These are phyloP conservation scores for Andricus quercusramuli DNA, from an alignment of 2,888 invertebrate genomes.

Conservation along the genomic window DNA sequence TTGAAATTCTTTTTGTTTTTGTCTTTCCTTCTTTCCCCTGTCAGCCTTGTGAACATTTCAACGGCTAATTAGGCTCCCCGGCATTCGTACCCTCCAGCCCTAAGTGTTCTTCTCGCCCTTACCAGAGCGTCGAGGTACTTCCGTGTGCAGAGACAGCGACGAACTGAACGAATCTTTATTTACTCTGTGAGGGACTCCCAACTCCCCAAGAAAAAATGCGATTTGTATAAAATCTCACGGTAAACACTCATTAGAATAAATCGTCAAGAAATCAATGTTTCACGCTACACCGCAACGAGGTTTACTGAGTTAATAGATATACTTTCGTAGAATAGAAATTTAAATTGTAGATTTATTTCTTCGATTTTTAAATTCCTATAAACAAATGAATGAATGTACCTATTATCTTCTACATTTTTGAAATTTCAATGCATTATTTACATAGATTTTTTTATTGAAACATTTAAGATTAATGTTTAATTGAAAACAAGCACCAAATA, in stretches of 20 bases:
- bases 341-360: no score
- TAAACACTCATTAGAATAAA: conserved; percentile 14
- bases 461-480: no score
- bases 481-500: no score
- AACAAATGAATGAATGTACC: no score
- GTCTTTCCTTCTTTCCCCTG: conserved; percentile 8
- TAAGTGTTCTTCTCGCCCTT: conserved; percentile 56
- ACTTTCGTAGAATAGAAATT: no score
- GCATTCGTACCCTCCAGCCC: conserved; percentile 52
- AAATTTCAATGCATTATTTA: no score
- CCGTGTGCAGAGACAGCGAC: conserved; percentile 10
- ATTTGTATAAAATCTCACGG: conserved; percentile 26
- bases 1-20: conserved; percentile 27
- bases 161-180: conserved; percentile 36
- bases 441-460: no score
- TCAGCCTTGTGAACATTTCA: conserved; percentile 41
- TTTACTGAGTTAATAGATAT: no score
- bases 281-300: neutral
- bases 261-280: neutral
- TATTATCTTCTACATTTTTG: no score
- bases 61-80: conserved; percentile 56
- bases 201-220: neutral
- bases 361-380: no score
- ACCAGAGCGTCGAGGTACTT: conserved; percentile 43
- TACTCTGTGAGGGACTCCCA: conserved; percentile 11